phyloP scores from a whole-genome alignment of 2,797 vertebrate genomes.

The Amazona finschi region DNA sequence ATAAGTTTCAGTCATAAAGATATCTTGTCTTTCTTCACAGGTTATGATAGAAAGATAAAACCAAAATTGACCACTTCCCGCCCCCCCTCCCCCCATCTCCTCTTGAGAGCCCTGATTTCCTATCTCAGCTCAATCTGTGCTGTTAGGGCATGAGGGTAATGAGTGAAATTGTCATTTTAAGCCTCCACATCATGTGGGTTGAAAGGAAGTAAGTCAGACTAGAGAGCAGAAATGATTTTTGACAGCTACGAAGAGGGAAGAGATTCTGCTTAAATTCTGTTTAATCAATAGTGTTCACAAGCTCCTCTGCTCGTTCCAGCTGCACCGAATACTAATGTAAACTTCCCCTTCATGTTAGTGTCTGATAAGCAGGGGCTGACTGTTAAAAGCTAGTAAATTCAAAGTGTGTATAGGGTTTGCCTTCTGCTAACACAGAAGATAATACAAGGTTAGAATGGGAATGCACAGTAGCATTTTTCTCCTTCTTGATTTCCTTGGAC shows the following conservation, averaged over 20 bases:
- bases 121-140: background rate
- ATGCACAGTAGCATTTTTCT: background rate
- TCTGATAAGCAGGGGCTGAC: background rate
- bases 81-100: background rate
- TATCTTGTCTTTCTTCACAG: background rate
- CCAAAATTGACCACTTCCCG: background rate
- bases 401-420: background rate
- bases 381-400: background rate
- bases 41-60: background rate
- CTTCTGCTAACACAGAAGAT: background rate
- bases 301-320: background rate
- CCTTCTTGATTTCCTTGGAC: background rate
- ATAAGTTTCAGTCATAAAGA: background rate
- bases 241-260: background rate
- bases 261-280: background rate
- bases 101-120: background rate
- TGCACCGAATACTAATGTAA: background rate
- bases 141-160: background rate
- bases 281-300: background rate
- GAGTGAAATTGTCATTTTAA: background rate
- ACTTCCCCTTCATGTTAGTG: background rate
- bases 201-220: background rate
- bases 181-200: background rate
- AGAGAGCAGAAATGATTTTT: background rate
- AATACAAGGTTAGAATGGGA: background rate